Evolutionary conservation across 2,797 vertebrate species (phyloP), one percentile per base, ranked within the genome.

Genomic region (Microctenopoma steveboyesi): DNA sequence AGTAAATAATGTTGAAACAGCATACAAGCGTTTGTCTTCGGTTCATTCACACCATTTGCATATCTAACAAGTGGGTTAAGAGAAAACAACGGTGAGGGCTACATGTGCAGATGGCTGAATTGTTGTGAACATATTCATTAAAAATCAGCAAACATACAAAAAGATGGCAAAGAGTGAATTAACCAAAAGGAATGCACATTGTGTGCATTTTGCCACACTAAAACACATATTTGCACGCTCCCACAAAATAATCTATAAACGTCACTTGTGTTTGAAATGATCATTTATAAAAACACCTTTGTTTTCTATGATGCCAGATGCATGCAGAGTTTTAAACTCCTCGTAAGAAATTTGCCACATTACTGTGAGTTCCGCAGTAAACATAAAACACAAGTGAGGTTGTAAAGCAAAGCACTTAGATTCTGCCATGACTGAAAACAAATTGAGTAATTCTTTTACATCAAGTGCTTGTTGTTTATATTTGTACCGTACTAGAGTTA

Each of bases 1-100:
- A 98, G 95, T 96, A 95, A 96, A 93, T 95, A 95, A 95, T 95
- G 94, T 95, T 94, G 91, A 96, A 96, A 97, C 95, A 96, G 94
- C 94, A 95, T 93, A 93, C 92, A 93, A 94, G 94, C 95, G 93
- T 88, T 88, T 91, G 92, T 95, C 93, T 95, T 96, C 92, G 86
- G 91, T 89, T 86, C 76, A 74, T 93, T 94, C 93, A 94, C 95
- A 94, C 93, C 90, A 93, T 95, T 92, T 94, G 95, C 92, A 94
- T 92, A 92, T 94, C 94, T 95, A 95, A 94, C 93, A 95, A 92
- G 92, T 93, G 91, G 90, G 93, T 91, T 88, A 89, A 92, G 88
- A 94, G 76, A 60, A 82, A 87, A 75, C 79, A 82, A 66, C 70
- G 68, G 83, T 92, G 92, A 95, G 92, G 94, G 91, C 91, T 94